Evolutionary conservation across 1,140 invertebrate genomes (phyloP).

Genomic region (Bactericera cockerelli): DNA sequence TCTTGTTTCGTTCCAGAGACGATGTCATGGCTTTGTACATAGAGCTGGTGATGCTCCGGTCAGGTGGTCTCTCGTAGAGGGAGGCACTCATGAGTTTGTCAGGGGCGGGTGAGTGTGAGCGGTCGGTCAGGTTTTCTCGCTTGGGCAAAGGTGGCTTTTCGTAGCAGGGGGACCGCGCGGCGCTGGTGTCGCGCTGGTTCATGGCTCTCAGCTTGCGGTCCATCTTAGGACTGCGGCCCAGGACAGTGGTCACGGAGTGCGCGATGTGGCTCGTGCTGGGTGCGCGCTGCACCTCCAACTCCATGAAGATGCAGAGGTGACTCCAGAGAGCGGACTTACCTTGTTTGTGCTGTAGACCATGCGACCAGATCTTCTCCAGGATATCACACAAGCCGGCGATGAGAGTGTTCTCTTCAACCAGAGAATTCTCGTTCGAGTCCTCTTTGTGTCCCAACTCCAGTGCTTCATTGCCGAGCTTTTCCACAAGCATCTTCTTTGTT

Average conservation of each 20-base stretch:
- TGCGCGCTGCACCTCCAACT: slow-evolving; percentile 64
- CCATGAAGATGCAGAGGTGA: slow-evolving; percentile 76
- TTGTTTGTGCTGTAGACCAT: slow-evolving; percentile 89
- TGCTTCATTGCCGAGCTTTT: slow-evolving; percentile 94
- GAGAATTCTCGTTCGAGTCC: slow-evolving; percentile 26
- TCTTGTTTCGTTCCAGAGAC: not conserved
- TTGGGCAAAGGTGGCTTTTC: not conserved
- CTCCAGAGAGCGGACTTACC: slow-evolving; percentile 92
- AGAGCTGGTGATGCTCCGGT: slow-evolving; percentile 3
- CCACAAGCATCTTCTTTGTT: slow-evolving; percentile 94
- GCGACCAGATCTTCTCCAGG: slow-evolving; percentile 93
- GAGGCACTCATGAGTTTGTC: not conserved
- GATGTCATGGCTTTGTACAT: slow-evolving; percentile 8
- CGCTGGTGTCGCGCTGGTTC: not conserved
- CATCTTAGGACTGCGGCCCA: slow-evolving; percentile 35
- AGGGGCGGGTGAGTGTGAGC: not conserved
- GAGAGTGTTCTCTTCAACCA: slow-evolving; percentile 91
- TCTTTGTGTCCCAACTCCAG: slow-evolving; percentile 45
- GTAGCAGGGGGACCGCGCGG: not conserved
- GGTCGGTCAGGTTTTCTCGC: not conserved
- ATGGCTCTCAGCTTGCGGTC: not conserved
- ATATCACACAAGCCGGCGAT: slow-evolving; percentile 95
- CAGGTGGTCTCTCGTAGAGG: not conserved
- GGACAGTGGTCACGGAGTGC: slow-evolving; percentile 55
- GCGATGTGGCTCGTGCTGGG: slow-evolving; percentile 58